Evolutionary conservation across 23 tunicate species (phyloP), one percentile per base, ranked within the genome.

Genomic region (Styela plicata): DNA sequence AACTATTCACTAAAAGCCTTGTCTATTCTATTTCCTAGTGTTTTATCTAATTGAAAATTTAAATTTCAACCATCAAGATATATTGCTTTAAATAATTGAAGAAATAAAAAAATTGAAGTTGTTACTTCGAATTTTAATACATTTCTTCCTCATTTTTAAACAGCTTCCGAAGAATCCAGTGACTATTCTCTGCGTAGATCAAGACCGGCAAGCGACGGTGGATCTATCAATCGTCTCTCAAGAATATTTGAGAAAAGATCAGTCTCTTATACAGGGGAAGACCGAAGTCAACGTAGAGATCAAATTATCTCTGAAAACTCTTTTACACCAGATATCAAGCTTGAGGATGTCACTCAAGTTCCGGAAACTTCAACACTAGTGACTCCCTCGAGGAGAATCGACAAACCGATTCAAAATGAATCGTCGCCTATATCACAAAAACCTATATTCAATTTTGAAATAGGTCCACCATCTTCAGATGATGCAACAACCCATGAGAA

Each of bases 161-260:
- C 2, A 67, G 71, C 71, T 22, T 67, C 71, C 24, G 71, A 67
- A 67, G 31, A 29, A 67, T 16, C 1, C 30, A 67, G 71, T 67
- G 30, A 27, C 24, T 67, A 27, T 27, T 67, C 71, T 0, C 22
- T 29, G 31, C 30, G 71, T 22, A 67, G 71, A 29, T 25, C 31
- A 0, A 67, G 71, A 27, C 30, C 31, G 16, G 71, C 71, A 1
- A 67, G 31, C 18, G 71, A 67, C 16, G 71, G 31, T 29, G 22
- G 71, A 0, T 67, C 71, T 1, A 29, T 67, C 71, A 25, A 27
- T 25, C 71, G 71, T 0, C 71, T 67, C 2, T 25, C 71, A 67
- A 22, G 71, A 67, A 67, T 25, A 67, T 67, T 67, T 67, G 71
- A 67, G 31, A 27, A 27, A 25, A 67, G 71, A 67, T 29, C 1